Evolutionary conservation across 1,140 invertebrate genomes (phyloP), one percentile per base, ranked within the genome.

Genomic region (Akabosia matsudoensis): DNA sequence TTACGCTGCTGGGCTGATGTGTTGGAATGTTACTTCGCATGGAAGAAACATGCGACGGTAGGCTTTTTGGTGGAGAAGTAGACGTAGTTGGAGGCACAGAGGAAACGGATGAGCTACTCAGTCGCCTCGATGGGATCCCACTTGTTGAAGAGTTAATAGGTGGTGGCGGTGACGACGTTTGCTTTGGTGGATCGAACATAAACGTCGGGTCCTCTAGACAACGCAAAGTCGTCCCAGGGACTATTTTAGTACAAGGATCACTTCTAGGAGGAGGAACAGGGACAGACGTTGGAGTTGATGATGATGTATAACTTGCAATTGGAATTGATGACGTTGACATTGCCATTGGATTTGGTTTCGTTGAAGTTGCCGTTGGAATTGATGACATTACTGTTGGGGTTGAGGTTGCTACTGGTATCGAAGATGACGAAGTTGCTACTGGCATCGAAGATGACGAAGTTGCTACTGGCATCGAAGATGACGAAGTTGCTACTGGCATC

Each of bases 131-230:
- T 76, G 77, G 28, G 74, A 72, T 0, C 71, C 45, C 13, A 82
- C 70, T n/a, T 22, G 31, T 61, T 70, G 31, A 37, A 18, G 75
- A 18, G 18, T 72, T 1, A 51, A 74, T 64, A 14, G 80, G 71
- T 3, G 82, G 52, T 30, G 72, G 52, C 13, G 54, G 26, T 79
- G 61, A 67, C 28, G 61, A 67, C 13, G 61, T n/a, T 30, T 2
- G 26, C 22, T 67, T 76, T 1, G 76, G 73, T 45, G 76, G 76
- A 18, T 87, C 87, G 78, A 85, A 86, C 76, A 87, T 86, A 78
- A 87, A 88, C 7, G 84, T 84, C 45, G 88, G 88, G 82, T 88
- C 88, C 33, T 89, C 88, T 33, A 88, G 80, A 79, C 86, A 87
- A 78, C 85, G 84, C 10, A 88, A 76, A 76, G 86, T 87, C 64